Percentiles rank a stretch among this genome's conserved stretches.
phyloP scores from a whole-genome alignment of 2,113 vertebrate species.

The Callipepla californica region DNA sequence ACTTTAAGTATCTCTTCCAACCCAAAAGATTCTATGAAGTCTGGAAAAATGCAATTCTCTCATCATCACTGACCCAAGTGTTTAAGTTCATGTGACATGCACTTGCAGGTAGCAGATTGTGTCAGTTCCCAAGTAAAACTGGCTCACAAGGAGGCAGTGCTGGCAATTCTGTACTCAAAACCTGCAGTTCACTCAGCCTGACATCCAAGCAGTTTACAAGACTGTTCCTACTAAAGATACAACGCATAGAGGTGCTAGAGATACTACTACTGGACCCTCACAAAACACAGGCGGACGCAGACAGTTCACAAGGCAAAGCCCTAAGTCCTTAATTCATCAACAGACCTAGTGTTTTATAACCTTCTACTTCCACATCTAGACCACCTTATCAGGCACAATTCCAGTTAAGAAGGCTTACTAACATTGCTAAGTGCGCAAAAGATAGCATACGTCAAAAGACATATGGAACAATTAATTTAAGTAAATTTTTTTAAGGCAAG shows the following conservation, averaged over 20 bases:
- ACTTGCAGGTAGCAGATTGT: neutral
- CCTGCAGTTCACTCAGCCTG: neutral
- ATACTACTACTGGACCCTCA: neutral
- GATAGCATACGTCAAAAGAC: neutral
- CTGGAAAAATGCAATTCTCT: rapidly evolving
- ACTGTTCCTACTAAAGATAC: neutral
- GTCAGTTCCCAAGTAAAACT: neutral
- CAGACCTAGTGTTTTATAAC: neutral
- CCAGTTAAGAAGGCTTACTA: neutral
- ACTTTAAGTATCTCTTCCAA: too few relatives aligned
- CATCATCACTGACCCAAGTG: neutral
- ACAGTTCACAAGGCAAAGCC: neutral
- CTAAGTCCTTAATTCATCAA: neutral
- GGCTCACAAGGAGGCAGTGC: rapidly evolving
- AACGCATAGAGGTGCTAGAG: neutral
- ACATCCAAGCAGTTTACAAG: neutral
- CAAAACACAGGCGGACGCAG: neutral
- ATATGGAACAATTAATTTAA: neutral
- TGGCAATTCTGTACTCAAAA: neutral
- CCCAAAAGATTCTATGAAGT: neutral
- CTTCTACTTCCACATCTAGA: neutral
- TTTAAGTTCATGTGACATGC: neutral
- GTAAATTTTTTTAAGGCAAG: neutral
- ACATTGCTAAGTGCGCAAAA: neutral
- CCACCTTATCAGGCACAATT: neutral